phyloP scores from a whole-genome alignment of 2,888 invertebrate species.

The Nemoura dubitans region DNA sequence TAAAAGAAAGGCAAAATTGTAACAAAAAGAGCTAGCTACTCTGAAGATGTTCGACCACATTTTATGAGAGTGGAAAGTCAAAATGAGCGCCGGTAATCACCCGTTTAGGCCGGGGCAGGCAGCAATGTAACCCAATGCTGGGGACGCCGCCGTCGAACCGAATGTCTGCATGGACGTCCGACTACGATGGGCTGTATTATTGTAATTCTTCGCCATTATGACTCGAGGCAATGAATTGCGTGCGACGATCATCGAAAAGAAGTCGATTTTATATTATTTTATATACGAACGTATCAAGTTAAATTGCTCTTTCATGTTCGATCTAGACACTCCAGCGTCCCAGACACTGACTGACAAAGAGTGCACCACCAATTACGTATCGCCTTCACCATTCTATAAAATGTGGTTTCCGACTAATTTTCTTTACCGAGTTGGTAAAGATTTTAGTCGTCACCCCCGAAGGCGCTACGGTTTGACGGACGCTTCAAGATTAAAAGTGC shows the following conservation, averaged over 20 bases:
- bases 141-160: neutral
- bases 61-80: neutral
- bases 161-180: too few relatives aligned
- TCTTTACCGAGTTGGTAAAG: conserved; percentile 21
- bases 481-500: neutral
- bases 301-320: conserved; percentile 20
- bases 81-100: neutral
- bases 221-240: conserved; percentile 42
- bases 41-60: neutral
- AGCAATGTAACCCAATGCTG: neutral
- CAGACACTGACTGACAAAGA: conserved; percentile 27
- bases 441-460: neutral
- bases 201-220: conserved; percentile 40
- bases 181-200: conserved; percentile 44
- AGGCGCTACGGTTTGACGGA: neutral
- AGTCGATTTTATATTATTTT: conserved; percentile 28
- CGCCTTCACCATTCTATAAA: conserved; percentile 40
- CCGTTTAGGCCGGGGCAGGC: neutral
- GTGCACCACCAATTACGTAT: conserved; percentile 28
- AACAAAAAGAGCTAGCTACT: conserved; percentile 8
- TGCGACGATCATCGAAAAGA: conserved; percentile 28
- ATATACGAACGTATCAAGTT: conserved; percentile 15
- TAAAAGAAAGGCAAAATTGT: neutral
- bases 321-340: neutral
- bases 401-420: conserved; percentile 47